Evolutionary conservation across 2,113 vertebrate genomes (phyloP), one percentile per base, ranked within the genome.

Genomic region (Meriones unguiculatus): DNA sequence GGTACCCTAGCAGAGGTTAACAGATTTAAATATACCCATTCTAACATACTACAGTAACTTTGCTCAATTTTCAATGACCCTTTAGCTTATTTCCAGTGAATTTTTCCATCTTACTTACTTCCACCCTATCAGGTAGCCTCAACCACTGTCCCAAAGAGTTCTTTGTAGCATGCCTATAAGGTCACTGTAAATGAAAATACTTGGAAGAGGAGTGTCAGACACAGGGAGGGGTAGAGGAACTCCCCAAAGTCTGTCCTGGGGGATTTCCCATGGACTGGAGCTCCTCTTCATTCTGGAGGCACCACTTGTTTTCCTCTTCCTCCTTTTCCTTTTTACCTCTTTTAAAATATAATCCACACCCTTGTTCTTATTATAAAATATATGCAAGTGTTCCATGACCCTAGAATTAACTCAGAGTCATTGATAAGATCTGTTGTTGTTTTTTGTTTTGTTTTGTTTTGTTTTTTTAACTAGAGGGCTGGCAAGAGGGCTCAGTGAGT

Each of bases 341-440:
- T 84, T 76, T 62, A 59, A 86, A 84, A 92, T 46, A 17, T 32
- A 77, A 90, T 65, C 65, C 69, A 81, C 67, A 70, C 22, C 20
- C 20, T 72, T 72, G 76, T 54, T 78, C 86, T 87, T 93, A 41
- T 62, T 93, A 57, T 77, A 90, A 92, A 82, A 72, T 52, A 77
- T 12, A 3, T 46, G 22, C 25, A 52, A 87, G 25, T 73, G n/a
- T 46, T 70, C 32, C 75, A 3, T 82, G n/a, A 14, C 30, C 30
- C 2, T 41, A n/a, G 0, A 57, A 64, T 41, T 54, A 67, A 35
- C 64, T n/a, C 38, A 15, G 57, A 67, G 69, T 46, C 35, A n/a
- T 87, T 72, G 65, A 14, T 59, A 22, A 30, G 50, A 81, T 28
- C 8, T 3, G 64, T 64, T 46, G 46, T 46, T 46, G 46, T 46